Percentiles rank a stretch among this genome's conserved stretches.
Conservation (phyloP, 2,888 invertebrate genomes). For the Craniophora ligustri region DNA sequence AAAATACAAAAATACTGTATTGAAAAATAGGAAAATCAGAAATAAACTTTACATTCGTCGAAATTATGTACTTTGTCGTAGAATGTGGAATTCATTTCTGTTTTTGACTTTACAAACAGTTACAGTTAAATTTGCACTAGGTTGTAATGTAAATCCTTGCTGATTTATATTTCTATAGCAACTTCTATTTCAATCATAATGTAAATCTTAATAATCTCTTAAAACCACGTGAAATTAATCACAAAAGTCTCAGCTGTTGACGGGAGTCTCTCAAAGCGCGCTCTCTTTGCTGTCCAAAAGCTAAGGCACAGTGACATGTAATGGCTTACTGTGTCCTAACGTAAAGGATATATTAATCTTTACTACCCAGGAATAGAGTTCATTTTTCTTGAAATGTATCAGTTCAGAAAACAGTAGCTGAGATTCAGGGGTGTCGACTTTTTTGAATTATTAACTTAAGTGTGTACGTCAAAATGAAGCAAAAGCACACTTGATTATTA, state of each 20-base stretch:
- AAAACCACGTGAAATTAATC: slow-evolving; percentile 71
- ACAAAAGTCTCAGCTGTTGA: slow-evolving; percentile 77
- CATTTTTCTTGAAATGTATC: slow-evolving; percentile 21
- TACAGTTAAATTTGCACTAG: too few species aligned
- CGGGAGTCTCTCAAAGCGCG: slow-evolving; percentile 66
- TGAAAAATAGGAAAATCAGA: too few species aligned
- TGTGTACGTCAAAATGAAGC: slow-evolving; percentile 6
- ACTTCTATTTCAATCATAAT: slow-evolving; percentile 1
- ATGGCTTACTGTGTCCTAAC: slow-evolving; percentile 42
- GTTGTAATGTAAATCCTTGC: too few species aligned
- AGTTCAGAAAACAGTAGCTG: slow-evolving; percentile 32
- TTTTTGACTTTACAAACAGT: too few species aligned
- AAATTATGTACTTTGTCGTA: too few species aligned
- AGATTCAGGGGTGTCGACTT: slow-evolving; percentile 52
- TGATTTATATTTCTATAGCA: not conserved
- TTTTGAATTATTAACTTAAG: slow-evolving; percentile 16
- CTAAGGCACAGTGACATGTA: slow-evolving; percentile 62
- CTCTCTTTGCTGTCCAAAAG: slow-evolving; percentile 57
- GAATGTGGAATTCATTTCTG: too few species aligned
- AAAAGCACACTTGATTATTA: slow-evolving; percentile 7
- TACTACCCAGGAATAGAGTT: slow-evolving; percentile 33
- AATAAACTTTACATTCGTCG: too few species aligned
- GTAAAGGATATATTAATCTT: slow-evolving; percentile 13
- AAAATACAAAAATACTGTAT: not conserved
- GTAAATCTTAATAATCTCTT: slow-evolving; percentile 1